A percentile compares a stretch with the other conserved stretches of the same genome.
Evolutionary conservation across 2,888 invertebrate genomes (phyloP).

Genomic region (Nomada ruficornis): DNA sequence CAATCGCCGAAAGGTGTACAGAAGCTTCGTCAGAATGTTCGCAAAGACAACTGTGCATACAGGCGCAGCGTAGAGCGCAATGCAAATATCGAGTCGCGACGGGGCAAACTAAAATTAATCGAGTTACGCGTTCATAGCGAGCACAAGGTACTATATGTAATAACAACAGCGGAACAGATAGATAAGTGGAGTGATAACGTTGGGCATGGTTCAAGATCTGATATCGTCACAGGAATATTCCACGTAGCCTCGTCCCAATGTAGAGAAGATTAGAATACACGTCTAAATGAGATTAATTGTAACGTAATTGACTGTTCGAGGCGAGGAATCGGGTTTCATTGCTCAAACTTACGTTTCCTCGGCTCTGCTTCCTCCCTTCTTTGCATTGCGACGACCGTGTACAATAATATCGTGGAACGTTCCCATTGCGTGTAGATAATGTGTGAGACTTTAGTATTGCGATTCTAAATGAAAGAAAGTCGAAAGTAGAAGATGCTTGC

Average conservation of each 20-base stretch:
- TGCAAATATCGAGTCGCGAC: background rate
- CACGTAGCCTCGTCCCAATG: background rate
- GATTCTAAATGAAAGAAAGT: background rate
- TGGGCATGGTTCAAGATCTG: constrained; percentile 35
- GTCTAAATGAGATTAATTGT: background rate
- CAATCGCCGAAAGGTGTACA: background rate
- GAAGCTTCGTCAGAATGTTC: background rate
- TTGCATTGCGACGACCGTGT: background rate
- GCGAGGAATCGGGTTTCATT: background rate
- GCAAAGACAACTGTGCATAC: too few relatives aligned
- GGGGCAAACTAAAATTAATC: background rate
- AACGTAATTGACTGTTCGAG: background rate
- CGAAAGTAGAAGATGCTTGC: background rate
- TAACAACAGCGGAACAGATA: background rate
- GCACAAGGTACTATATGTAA: background rate
- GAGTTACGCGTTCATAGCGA: background rate
- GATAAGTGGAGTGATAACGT: constrained; percentile 7
- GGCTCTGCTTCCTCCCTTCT: background rate
- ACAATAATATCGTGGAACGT: background rate
- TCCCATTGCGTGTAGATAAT: background rate
- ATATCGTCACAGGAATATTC: constrained; percentile 16
- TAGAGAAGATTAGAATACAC: background rate
- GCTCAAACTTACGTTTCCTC: background rate
- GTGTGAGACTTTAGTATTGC: background rate
- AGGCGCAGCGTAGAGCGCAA: background rate